Evolutionary conservation across 92 coral and sea anemone species (phyloP).

Genomic region (Epizoanthus ramosus): DNA sequence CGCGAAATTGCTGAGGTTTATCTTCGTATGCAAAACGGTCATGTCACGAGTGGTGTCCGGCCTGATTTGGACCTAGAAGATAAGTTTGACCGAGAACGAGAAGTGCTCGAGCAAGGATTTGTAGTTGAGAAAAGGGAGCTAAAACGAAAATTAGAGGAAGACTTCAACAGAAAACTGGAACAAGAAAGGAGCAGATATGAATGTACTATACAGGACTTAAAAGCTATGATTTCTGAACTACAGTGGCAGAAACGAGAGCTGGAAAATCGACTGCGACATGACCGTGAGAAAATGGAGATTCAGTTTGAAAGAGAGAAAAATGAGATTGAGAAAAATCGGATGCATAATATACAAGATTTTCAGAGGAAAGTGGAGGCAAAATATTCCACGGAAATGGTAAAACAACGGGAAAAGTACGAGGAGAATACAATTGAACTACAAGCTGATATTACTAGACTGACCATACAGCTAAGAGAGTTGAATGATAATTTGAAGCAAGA

Average conservation of each 20-base stretch:
- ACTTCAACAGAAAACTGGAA: slow-evolving; percentile 69
- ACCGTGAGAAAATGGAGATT: slow-evolving; percentile 85
- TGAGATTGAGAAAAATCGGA: slow-evolving; percentile 78
- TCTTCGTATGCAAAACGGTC: slow-evolving; percentile 79
- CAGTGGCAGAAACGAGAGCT: slow-evolving; percentile 94
- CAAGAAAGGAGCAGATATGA: slow-evolving; percentile 81
- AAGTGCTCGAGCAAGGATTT: slow-evolving; percentile 75
- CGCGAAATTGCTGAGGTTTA: slow-evolving; percentile 89
- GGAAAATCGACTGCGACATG: slow-evolving; percentile 80
- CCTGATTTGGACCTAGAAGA: slow-evolving; percentile 97
- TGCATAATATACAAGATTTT: slow-evolving; percentile 69
- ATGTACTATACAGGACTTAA: slow-evolving; percentile 68
- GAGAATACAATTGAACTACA: slow-evolving; percentile 80
- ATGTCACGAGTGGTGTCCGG: slow-evolving; percentile 76
- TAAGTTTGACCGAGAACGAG: slow-evolving; percentile 87
- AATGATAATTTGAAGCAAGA: slow-evolving; percentile 90
- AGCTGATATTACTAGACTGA: slow-evolving; percentile 81
- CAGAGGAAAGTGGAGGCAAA: slow-evolving; percentile 71
- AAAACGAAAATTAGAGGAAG: slow-evolving; percentile 80
- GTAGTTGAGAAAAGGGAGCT: slow-evolving; percentile 78
- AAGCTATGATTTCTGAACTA: slow-evolving; percentile 77
- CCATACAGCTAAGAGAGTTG: slow-evolving; percentile 82
- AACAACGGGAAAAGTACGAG: slow-evolving; percentile 84
- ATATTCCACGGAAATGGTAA: slow-evolving; percentile 68
- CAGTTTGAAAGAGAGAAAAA: slow-evolving; percentile 83